Percentiles rank a stretch among this genome's conserved stretches.
These are phyloP conservation scores for Patagioenas fasciata DNA, from an alignment of 2,113 vertebrate genomes.

Conservation along the genomic window DNA sequence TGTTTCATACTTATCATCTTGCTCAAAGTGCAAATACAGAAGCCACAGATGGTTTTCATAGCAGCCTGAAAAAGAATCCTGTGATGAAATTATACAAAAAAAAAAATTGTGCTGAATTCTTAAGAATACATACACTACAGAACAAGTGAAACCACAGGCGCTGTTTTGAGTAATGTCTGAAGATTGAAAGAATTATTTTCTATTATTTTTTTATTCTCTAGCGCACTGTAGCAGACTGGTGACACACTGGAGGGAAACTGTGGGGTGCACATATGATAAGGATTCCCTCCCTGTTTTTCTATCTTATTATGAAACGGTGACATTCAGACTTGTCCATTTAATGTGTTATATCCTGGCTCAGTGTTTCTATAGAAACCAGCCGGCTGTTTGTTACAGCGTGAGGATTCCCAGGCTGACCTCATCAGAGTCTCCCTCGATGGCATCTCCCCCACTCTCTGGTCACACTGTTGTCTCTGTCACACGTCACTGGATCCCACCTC, in stretches of 20 bases:
- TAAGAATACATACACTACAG: not conserved
- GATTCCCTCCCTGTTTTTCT: not conserved
- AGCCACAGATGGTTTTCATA: not conserved
- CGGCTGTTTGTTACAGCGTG: not conserved
- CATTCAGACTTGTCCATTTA: not conserved
- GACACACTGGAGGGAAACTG: not conserved
- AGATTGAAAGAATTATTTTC: not conserved
- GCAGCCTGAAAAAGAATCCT: not conserved
- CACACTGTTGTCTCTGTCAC: not conserved
- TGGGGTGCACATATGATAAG: not conserved
- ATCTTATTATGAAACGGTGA: accelerated
- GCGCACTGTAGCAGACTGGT: not conserved
- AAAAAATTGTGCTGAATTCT: not conserved
- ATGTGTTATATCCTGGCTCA: not conserved
- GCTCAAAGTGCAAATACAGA: not conserved
- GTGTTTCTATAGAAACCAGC: constrained; percentile 19
- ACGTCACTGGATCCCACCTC: accelerated
- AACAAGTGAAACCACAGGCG: not conserved
- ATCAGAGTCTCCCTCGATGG: not conserved
- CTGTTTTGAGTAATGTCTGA: not conserved
- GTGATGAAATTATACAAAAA: not conserved
- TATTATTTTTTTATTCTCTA: not conserved
- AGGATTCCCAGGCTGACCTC: constrained; percentile 43
- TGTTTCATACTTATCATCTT: not conserved
- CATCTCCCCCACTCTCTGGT: not conserved